Conservation (phyloP, 1,140 invertebrate species). For the Drosophila obscura region DNA sequence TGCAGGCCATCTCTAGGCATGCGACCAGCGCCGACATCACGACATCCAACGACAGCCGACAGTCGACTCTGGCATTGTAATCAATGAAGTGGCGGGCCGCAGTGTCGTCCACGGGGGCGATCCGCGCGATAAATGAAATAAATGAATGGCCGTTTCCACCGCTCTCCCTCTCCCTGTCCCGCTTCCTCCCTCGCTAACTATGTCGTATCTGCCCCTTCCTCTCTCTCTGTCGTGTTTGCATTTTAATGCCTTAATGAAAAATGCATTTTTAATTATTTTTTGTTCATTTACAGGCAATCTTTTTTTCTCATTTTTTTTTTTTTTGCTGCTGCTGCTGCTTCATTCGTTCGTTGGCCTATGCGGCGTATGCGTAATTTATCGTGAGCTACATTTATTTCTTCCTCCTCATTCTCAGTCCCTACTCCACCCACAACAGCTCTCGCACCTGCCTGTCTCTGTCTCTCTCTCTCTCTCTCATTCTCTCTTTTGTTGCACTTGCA, state of each 20-base stretch:
- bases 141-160: slow-evolving; percentile 60
- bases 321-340: slow-evolving; percentile 9
- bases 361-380: slow-evolving; percentile 76
- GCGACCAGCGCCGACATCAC: too few species aligned
- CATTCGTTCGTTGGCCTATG: slow-evolving; percentile 64
- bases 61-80: slow-evolving; percentile 39
- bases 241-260: slow-evolving; percentile 81
- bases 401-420: too few species aligned
- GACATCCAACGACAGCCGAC: slow-evolving; percentile 11
- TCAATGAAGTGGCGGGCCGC: slow-evolving; percentile 60
- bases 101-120: slow-evolving; percentile 22
- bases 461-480: not conserved
- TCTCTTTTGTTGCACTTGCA: not conserved
- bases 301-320: slow-evolving; percentile 3
- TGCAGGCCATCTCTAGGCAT: too few species aligned
- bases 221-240: slow-evolving; percentile 22
- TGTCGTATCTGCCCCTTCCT: slow-evolving; percentile 1
- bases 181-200: not conserved
- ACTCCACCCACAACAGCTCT: not conserved
- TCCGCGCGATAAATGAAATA: slow-evolving; percentile 76
- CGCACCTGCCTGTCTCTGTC: too few species aligned
- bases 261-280: slow-evolving; percentile 82
- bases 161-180: not conserved
- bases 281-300: slow-evolving; percentile 71
- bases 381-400: slow-evolving; percentile 45